Evolutionary conservation across 1,140 invertebrate species (phyloP), one percentile per base, ranked within the genome.

Genomic region (Lepidurus arcticus): DNA sequence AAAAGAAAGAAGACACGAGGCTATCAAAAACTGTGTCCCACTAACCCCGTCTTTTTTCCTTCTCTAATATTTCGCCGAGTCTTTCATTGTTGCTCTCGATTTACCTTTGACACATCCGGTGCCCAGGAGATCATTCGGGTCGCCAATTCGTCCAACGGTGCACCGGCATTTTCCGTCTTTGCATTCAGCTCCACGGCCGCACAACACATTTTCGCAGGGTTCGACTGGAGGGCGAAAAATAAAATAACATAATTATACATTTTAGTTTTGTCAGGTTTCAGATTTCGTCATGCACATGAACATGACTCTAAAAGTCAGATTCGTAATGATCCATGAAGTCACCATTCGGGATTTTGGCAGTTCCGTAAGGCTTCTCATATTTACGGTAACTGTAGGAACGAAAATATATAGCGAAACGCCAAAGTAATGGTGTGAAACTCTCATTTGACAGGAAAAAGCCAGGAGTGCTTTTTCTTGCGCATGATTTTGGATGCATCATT

Each of bases 111-210:
- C 53, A 3, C 53, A 65, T 65, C 53, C 53, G 7, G 21, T 65
- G 53, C 53, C 53, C 53, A 65, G 53, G 53, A 65, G 53, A 65
- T 65, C 53, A 65, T 65, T 65, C 16, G 53, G 53, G 53, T 65
- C 53, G 53, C 53, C 53, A 16, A 65, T 65, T 65, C 53, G 53
- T n/a, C 53, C 53, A 65, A 21, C 16, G 9, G 53, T 65, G 53
- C 53, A 65, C n/a, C 53, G 6, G 21, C 53, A 65, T 16, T 65
- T 65, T 13, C 53, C 53, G 21, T 65, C 53, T 65, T 65, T 65
- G 13, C 53, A 65, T 65, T 65, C 53, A 65, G 53, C 53, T 65
- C 53, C 53, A 16, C 53, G 53, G 53, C 53, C 53, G n/a, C 53
- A 65, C 13, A 65, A 21, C 53, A 65, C 53, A 21, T 65, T 21